Percentiles rank a stretch among this genome's conserved stretches.
Conservation (phyloP, 2,113 vertebrate species). For the Neolamprologus brichardi region DNA sequence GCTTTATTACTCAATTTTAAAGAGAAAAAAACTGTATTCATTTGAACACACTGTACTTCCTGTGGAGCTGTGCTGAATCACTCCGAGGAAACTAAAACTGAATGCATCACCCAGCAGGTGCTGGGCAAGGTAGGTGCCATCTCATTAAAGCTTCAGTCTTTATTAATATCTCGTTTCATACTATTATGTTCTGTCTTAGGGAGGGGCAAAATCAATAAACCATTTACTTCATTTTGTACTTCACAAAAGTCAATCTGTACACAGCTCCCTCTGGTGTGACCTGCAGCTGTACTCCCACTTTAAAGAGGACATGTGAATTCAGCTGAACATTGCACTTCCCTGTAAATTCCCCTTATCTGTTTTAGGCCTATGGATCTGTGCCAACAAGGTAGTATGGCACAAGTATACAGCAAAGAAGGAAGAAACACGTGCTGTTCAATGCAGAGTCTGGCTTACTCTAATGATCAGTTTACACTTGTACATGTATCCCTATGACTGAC, state of each 20-base stretch:
- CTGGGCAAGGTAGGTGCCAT: constrained; percentile 5
- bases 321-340: background rate
- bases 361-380: background rate
- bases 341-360: background rate
- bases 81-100: background rate
- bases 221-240: constrained; percentile 53
- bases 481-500: constrained; percentile 24
- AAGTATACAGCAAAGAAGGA: background rate
- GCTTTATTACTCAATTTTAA: background rate
- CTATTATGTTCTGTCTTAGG: constrained; percentile 11
- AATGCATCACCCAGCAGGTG: background rate
- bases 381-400: background rate
- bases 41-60: background rate
- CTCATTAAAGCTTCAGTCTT: constrained; percentile 42
- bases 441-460: background rate
- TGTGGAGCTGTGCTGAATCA: background rate
- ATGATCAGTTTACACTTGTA: constrained; percentile 23
- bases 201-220: constrained; percentile 48
- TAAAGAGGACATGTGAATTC: background rate
- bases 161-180: constrained; percentile 44
- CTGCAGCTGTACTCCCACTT: background rate
- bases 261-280: constrained; percentile 4
- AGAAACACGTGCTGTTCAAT: background rate
- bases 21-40: background rate
- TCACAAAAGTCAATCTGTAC: constrained; percentile 2